A percentile compares a stretch with the other conserved stretches of the same genome.
These are phyloP conservation scores for Sarcophaga rosellei DNA, from an alignment of 2,888 invertebrate species.

Conservation along the genomic window DNA sequence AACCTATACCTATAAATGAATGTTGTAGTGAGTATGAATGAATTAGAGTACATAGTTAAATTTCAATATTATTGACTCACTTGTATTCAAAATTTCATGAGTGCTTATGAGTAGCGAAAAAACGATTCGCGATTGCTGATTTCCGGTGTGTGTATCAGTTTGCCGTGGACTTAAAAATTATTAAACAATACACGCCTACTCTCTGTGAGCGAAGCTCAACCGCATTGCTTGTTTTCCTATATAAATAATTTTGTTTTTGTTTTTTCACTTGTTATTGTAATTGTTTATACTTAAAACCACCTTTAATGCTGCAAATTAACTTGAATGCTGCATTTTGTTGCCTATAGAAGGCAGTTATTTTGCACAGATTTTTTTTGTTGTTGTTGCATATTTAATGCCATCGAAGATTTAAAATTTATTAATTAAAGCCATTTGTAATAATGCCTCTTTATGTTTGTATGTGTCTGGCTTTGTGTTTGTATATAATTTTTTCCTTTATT, in stretches of 20 bases:
- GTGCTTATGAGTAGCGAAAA: too few relatives aligned
- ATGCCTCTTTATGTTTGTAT: neutral
- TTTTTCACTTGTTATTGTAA: neutral
- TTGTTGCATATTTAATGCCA: slow-evolving; percentile 49
- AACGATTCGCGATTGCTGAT: too few relatives aligned
- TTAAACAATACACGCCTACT: slow-evolving; percentile 49
- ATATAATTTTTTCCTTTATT: neutral
- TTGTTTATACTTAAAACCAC: slow-evolving; percentile 24
- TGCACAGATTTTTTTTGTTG: slow-evolving; percentile 22
- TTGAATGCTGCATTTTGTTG: slow-evolving; percentile 40
- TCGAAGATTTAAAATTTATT: slow-evolving; percentile 70
- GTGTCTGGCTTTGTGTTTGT: neutral
- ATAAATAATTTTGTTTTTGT: slow-evolving; percentile 1
- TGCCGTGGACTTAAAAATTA: slow-evolving; percentile 32
- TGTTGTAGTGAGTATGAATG: too few relatives aligned
- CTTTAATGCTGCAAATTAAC: slow-evolving; percentile 72
- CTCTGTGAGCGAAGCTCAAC: neutral
- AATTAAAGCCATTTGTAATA: slow-evolving; percentile 69
- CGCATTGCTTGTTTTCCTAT: neutral
- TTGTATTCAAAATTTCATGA: too few relatives aligned
- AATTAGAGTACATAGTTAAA: too few relatives aligned
- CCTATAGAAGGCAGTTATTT: slow-evolving; percentile 67
- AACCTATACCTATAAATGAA: too few relatives aligned
- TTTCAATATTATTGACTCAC: too few relatives aligned
- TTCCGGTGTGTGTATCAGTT: too few relatives aligned